Conservation (phyloP, 53 echinoderm and acorn worm genomes). For the Echinometra lucunter region DNA sequence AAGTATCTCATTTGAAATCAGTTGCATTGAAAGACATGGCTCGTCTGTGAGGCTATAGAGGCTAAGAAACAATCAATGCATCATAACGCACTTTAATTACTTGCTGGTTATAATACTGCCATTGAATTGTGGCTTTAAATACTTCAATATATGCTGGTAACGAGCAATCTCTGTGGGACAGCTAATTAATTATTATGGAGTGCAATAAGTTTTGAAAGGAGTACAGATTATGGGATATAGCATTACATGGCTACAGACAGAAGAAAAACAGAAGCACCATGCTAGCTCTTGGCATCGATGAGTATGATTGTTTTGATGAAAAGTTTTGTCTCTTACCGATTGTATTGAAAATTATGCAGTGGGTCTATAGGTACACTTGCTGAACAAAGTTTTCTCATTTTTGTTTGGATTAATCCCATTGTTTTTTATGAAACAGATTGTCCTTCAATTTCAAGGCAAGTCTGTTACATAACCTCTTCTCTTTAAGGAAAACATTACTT, state of each 20-base stretch:
- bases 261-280: slow-evolving; percentile 8
- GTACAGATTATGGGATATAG: neutral
- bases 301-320: neutral
- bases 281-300: neutral
- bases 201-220: neutral
- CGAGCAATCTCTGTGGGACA: neutral
- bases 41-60: neutral
- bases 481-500: too few relatives aligned
- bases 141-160: neutral
- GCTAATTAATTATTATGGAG: slow-evolving; percentile 22
- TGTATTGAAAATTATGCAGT: neutral
- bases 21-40: neutral
- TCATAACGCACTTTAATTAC: neutral
- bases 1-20: slow-evolving; percentile 27
- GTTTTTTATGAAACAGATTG: neutral
- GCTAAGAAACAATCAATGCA: neutral
- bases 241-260: neutral
- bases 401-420: neutral
- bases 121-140: slow-evolving; percentile 20
- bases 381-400: neutral
- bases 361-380: neutral
- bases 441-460: too few relatives aligned
- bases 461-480: too few relatives aligned
- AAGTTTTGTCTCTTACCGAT: neutral
- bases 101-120: neutral